Base-by-base conservation (phyloP, 2,888 invertebrate genomes). In the Brenthis hecate region DNA sequence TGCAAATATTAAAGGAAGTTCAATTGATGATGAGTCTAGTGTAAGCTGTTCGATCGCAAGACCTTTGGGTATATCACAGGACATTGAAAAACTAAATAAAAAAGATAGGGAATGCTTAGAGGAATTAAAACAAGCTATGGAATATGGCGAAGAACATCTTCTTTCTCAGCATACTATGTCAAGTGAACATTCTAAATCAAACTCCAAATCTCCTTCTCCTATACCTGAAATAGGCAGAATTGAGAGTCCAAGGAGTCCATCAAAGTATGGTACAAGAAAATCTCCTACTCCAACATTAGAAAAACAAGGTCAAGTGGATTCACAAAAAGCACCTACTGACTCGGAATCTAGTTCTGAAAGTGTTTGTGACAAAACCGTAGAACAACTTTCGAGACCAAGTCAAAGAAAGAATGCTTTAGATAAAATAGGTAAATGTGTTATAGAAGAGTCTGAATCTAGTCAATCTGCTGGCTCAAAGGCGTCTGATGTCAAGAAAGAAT, bases 21-120 rank as follows among this genome's bases (percentile, higher is more conserved):
- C 95, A 1, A 88, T 95, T 23, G 95, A 95, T 56, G 96, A 96
- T 72, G 96, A 96, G 81, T 96, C 96, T 0, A 96, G 96, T 83
- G 94, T 95, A 0, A 96, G 96, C 83, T 96, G 96, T 82, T 96
- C 97, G 0, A 96, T 97, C 77, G 96, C 96, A 0, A 93, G 96
- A 71, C 96, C 96, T 0, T 88, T 97, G 63, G 97, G 97, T 0
- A 95, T 96, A 75, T 96, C 96, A 3, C 96, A 96, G 84, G 95
- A 95, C 77, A 94, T 95, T 48, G 95, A 95, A 81, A 94, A 93
- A 80, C 93, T 95, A 74, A 95, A 95, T 53, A 94, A 95, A 70
- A 94, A 94, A 73, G 96, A 96, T 66, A 83, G 93, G 55, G 94
- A 94, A 77, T 91, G 95, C 14, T 94, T 94, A 72, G 94, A 94